Evolutionary conservation across 2,888 invertebrate species (phyloP).

Genomic region (Listrodromus nycthemerus): DNA sequence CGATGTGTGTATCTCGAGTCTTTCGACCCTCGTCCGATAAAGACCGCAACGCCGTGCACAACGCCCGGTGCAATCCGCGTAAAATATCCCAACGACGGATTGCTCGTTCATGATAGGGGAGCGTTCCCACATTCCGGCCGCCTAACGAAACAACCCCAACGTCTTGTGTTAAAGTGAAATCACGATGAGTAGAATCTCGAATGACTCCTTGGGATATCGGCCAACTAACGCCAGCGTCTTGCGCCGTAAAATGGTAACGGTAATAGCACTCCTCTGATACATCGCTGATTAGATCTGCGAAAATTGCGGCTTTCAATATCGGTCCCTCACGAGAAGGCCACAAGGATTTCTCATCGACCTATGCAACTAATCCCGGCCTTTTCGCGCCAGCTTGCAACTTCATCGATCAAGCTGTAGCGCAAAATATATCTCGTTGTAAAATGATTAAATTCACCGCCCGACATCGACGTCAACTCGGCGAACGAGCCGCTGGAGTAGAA

Average conservation of each 20-base stretch:
- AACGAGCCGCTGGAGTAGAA: neutral
- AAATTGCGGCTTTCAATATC: no score
- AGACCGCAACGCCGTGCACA: constrained; percentile 28
- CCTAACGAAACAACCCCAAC: neutral
- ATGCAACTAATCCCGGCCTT: neutral
- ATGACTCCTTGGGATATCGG: neutral
- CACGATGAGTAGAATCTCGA: neutral
- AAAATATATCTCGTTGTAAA: no score
- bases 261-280: neutral
- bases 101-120: constrained; percentile 51
- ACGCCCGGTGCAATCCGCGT: constrained; percentile 40
- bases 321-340: constrained; percentile 22
- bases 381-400: neutral
- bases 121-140: neutral
- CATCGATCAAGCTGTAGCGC: neutral
- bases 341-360: constrained; percentile 50
- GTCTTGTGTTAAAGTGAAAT: neutral
- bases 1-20: constrained; percentile 1
- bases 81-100: constrained; percentile 41
- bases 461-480: neutral
- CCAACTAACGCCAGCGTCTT: neutral
- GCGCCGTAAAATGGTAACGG: neutral
- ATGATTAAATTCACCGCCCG: constrained; percentile 6
- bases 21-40: constrained; percentile 32
- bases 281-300: neutral